Evolutionary conservation across 1,140 invertebrate species (phyloP).

Genomic region (Cotesia glomerata): DNA sequence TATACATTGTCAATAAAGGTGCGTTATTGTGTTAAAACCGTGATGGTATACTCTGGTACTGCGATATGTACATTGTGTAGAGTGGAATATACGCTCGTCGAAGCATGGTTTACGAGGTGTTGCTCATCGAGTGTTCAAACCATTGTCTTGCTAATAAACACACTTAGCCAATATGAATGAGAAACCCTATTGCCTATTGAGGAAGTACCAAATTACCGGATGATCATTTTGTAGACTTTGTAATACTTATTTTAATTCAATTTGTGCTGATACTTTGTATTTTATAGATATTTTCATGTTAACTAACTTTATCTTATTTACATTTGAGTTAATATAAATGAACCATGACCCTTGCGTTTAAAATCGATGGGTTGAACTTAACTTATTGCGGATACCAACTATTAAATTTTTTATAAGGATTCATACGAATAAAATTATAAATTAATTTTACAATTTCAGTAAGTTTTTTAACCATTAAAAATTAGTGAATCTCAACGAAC

Average conservation of each 20-base stretch:
- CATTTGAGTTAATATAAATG: too few relatives aligned
- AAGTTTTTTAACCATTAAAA: too few relatives aligned
- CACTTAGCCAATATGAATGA: slow-evolving; percentile 56
- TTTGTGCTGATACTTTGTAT: too few relatives aligned
- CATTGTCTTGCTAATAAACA: slow-evolving; percentile 55
- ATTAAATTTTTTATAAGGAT: too few relatives aligned
- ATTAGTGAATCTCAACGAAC: too few relatives aligned
- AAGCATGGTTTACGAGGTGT: slow-evolving; percentile 56
- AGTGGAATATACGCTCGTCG: slow-evolving; percentile 27
- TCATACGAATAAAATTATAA: too few relatives aligned
- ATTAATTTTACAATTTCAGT: too few relatives aligned
- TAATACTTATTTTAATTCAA: slow-evolving; percentile 2
- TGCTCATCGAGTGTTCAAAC: slow-evolving; percentile 45
- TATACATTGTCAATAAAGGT: background rate
- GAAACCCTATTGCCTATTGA: slow-evolving; percentile 35
- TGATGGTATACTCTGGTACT: background rate
- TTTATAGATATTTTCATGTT: too few relatives aligned
- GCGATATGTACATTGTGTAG: background rate
- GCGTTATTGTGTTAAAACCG: slow-evolving; percentile 2
- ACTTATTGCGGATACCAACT: too few relatives aligned
- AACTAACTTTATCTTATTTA: too few relatives aligned
- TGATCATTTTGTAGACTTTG: slow-evolving; percentile 27
- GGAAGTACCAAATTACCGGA: slow-evolving; percentile 37
- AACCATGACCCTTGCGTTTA: too few relatives aligned
- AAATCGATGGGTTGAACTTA: too few relatives aligned